A percentile compares a stretch with the other conserved stretches of the same genome.
phyloP scores from a whole-genome alignment of 2,113 vertebrate genomes.

The Equus quagga region DNA sequence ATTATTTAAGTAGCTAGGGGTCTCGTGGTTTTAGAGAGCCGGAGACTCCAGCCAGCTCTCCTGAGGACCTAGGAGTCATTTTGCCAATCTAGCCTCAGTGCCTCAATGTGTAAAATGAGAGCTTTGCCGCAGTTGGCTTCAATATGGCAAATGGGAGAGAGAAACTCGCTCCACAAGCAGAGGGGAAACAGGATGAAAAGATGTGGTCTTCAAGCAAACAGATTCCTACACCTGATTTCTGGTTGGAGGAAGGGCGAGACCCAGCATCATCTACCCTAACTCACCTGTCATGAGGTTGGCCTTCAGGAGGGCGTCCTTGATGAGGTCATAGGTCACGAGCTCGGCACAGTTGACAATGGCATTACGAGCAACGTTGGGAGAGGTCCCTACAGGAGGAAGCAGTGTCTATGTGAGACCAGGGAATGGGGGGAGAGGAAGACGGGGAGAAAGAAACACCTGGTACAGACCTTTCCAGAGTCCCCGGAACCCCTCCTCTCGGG shows the following conservation, averaged over 20 bases:
- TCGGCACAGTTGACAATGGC: constrained; percentile 95
- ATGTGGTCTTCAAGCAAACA: neutral
- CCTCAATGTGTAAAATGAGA: neutral
- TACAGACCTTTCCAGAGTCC: constrained; percentile 94
- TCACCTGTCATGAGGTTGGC: constrained; percentile 93
- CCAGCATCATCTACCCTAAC: neutral
- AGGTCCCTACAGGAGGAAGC: constrained; percentile 87
- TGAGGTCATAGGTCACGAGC: constrained; percentile 95
- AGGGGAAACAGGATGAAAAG: neutral
- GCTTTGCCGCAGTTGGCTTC: neutral
- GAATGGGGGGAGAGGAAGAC: neutral
- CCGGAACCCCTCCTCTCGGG: constrained; percentile 90
- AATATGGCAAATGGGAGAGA: neutral
- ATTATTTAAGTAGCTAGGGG: neutral
- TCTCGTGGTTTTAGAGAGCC: neutral
- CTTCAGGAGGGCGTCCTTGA: constrained; percentile 93
- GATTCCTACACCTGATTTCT: neutral
- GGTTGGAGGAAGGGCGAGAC: neutral
- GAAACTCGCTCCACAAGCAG: neutral
- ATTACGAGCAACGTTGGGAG: constrained; percentile 94
- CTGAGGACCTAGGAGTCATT: neutral
- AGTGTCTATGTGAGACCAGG: neutral
- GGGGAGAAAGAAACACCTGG: neutral
- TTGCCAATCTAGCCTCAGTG: neutral
- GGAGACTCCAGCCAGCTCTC: neutral